phyloP scores from a whole-genome alignment of 2,797 vertebrate species.

The Gymnoscopelus braueri region DNA sequence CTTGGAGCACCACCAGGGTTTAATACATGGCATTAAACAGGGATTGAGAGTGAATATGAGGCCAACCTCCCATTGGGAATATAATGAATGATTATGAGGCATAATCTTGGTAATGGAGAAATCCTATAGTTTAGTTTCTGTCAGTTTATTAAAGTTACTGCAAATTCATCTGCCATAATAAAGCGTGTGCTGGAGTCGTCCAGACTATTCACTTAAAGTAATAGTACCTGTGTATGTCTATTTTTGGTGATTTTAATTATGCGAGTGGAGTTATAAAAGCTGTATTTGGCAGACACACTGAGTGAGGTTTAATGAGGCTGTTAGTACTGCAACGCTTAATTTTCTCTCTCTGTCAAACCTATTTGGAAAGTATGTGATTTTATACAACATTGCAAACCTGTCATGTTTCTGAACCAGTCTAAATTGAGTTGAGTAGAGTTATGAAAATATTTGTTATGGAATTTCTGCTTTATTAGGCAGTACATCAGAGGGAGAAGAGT shows the following conservation, averaged over 20 bases:
- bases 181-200: neutral
- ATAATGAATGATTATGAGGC: conserved; percentile 82
- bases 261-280: conserved; percentile 46
- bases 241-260: conserved; percentile 51
- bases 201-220: too few relatives aligned
- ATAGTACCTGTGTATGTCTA: conserved; percentile 30
- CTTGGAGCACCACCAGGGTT: conserved; percentile 61
- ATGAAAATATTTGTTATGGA: too few relatives aligned
- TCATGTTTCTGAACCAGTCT: conserved; percentile 9
- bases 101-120: conserved; percentile 82
- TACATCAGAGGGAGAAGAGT: too few relatives aligned
- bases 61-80: conserved; percentile 80
- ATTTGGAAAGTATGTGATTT: conserved; percentile 28
- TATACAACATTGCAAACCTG: conserved; percentile 14
- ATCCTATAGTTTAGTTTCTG: conserved; percentile 73
- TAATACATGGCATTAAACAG: conserved; percentile 84
- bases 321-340: conserved; percentile 25
- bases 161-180: conserved; percentile 47
- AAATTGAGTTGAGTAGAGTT: neutral
- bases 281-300: conserved; percentile 51
- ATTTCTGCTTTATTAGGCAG: too few relatives aligned
- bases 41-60: conserved; percentile 80
- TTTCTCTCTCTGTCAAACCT: conserved; percentile 33
- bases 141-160: conserved; percentile 72
- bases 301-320: conserved; percentile 39